Base-by-base conservation (phyloP, 2,797 vertebrate species). In the Pseudotriccus pelzelni region DNA sequence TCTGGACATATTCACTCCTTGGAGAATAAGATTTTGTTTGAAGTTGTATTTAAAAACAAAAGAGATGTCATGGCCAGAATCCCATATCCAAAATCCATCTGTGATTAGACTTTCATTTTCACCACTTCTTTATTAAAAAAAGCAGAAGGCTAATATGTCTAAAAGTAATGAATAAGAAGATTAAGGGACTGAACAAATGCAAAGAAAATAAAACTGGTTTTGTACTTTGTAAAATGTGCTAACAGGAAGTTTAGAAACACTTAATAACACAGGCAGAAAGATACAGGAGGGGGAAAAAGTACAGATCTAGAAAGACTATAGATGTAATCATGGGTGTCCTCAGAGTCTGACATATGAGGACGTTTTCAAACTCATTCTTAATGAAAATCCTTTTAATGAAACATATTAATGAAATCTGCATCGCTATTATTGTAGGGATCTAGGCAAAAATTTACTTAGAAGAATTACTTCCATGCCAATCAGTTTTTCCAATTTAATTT, bases 401-500 rank as follows among this genome's bases (percentile, higher is more conserved):
- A 83, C 37, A 22, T 19, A 55, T 62, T 87, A 30, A 86, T 60
- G 74, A 91, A 93, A 89, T 56, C 39, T 68, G 37, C 47, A 63
- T 70, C 77, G 81, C 76, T 67, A 59, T 79, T 82, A 76, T 63
- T 86, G 34, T 34, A 67, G 67, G 3, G 7, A 50, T 44, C 39
- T 18, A 89, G 28, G 37, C 56, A 94, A 53, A 91, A 90, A 80
- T 92, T 74, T 70, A 74, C 75, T 93, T 90, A 53, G 43, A 91
- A 81, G 10, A 87, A 70, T 75, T 75, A 83, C 22, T 77, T 80
- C 41, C 30, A 34, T 34, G 36, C 18, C 76, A 89, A 25, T 62
- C 64, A 80, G 28, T 50, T 94, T 88, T 87, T 77, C 55, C 49
- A 77, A 46, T 83, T 85, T 82, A 79, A 94, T 96, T 94, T 93